These are phyloP conservation scores for Fissipunctia ypsillon DNA, from an alignment of 2,888 invertebrate genomes.

Conservation along the genomic window DNA sequence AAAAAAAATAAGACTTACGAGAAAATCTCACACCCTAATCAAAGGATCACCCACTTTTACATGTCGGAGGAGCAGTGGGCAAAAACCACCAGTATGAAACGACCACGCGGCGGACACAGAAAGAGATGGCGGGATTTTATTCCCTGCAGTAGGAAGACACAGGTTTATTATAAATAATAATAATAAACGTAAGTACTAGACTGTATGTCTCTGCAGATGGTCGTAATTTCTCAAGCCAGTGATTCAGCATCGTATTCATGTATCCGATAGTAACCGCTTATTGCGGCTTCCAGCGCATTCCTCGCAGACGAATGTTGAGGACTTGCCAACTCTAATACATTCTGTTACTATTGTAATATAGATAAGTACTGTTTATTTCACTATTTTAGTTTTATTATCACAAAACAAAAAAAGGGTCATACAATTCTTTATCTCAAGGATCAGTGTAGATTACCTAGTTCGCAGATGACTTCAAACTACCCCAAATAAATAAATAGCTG, in stretches of 20 bases:
- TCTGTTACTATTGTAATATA: constrained; percentile 8
- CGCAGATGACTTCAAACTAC: neutral
- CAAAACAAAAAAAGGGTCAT: neutral
- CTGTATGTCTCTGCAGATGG: constrained; percentile 15
- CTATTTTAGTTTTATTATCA: neutral
- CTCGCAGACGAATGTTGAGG: constrained; percentile 10
- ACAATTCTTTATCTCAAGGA: neutral
- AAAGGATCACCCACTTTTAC: too few relatives aligned
- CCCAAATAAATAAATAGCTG: neutral
- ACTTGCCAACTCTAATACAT: constrained; percentile 35
- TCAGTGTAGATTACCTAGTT: neutral
- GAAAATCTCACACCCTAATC: too few relatives aligned
- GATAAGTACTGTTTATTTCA: neutral
- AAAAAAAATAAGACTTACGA: too few relatives aligned
- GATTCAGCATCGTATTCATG: constrained; percentile 9
- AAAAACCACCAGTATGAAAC: neutral
- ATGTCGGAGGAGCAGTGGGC: neutral
- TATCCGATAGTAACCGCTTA: constrained; percentile 25
- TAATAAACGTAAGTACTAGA: constrained; percentile 2
- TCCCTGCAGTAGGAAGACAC: neutral
- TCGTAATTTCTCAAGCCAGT: constrained; percentile 14
- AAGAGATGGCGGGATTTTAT: neutral
- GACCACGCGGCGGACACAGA: too few relatives aligned
- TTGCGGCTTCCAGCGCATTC: constrained; percentile 18
- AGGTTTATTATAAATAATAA: neutral